Evolutionary conservation across 2,113 vertebrate species (phyloP), one percentile per base, ranked within the genome.

Genomic region (Ceyx cyanopectus): DNA sequence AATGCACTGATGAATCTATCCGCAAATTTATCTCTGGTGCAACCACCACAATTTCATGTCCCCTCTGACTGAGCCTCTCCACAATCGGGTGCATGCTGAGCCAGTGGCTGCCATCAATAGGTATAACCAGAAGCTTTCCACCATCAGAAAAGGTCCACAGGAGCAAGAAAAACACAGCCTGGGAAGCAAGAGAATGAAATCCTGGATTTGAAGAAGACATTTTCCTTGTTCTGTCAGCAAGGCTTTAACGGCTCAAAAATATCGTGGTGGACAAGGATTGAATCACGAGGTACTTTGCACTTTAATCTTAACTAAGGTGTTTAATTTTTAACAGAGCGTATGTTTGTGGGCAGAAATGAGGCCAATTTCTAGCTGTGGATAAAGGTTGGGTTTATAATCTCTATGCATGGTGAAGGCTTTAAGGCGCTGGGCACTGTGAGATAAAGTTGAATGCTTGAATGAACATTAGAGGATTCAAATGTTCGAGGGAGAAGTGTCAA

Each of bases 41-140:
- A 27, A 98, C 57, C 43, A 98, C 97, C 2, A 97, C 97, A 1
- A 98, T 95, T 17, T 83, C 54, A 10, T 99, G 98, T 57, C 98
- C 98, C 77, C 96, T 98, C 22, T 91, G 95, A n/a, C 96, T 88
- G 94, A 99, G 93, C 91, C 82, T 97, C 69, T 98, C 96, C 37
- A 98, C 74, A 2, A 99, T 53, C 0, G 81, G 96, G 56, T 73
- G 97, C 8, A 98, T 68, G 20, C 96, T 97, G 48, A 98, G 94
- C 98, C 99, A 99, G 57, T 98, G 98, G 72, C 99, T 99, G 32
- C 98, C 98, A n/a, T 99, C 98, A 19, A 98, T 93, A 5, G 98
- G 98, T 3, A 99, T 57, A 69, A 99, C 98, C 95, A 99, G 88
- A 69, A 99, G 79, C 30, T 97, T 98, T 4, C 98, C 98, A 24